These are phyloP conservation scores for Noctua fimbriata DNA, from an alignment of 2,888 invertebrate species.

Conservation along the genomic window DNA sequence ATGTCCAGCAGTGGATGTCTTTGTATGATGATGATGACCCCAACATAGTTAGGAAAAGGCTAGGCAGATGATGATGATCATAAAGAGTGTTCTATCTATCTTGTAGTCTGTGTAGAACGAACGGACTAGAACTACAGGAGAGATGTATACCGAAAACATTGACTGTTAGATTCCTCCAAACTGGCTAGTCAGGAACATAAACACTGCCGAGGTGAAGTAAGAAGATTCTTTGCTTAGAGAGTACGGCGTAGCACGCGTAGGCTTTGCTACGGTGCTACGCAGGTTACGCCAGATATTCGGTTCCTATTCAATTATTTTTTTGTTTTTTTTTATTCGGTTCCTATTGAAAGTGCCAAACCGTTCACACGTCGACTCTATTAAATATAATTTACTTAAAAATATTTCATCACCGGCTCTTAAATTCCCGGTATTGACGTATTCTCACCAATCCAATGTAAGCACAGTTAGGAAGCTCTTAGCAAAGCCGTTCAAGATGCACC, in stretches of 20 bases:
- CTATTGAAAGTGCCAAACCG: neutral
- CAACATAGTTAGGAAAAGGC: too few species aligned
- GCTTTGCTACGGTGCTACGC: slow-evolving; percentile 5
- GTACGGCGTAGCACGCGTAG: slow-evolving; percentile 10
- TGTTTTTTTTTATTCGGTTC: too few species aligned
- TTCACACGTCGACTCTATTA: neutral
- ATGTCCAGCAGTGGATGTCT: too few species aligned
- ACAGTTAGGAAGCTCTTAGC: too few species aligned
- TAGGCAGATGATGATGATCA: too few species aligned
- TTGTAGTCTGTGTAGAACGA: neutral
- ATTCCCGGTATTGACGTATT: too few species aligned
- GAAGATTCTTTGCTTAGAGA: neutral
- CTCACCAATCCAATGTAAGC: too few species aligned
- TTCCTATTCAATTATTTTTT: too few species aligned
- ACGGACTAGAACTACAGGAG: neutral
- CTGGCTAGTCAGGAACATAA: neutral
- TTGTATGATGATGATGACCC: too few species aligned
- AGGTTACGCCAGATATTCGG: neutral
- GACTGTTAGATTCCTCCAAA: neutral
- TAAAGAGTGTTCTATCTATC: neutral
- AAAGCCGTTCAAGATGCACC: too few species aligned
- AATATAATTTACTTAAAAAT: too few species aligned
- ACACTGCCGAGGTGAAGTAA: neutral
- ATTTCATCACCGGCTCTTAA: too few species aligned
- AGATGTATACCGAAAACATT: neutral